Percentiles rank a stretch among this genome's conserved stretches.
Conservation (phyloP, 2,113 vertebrate species). For the Mastomys coucha region DNA sequence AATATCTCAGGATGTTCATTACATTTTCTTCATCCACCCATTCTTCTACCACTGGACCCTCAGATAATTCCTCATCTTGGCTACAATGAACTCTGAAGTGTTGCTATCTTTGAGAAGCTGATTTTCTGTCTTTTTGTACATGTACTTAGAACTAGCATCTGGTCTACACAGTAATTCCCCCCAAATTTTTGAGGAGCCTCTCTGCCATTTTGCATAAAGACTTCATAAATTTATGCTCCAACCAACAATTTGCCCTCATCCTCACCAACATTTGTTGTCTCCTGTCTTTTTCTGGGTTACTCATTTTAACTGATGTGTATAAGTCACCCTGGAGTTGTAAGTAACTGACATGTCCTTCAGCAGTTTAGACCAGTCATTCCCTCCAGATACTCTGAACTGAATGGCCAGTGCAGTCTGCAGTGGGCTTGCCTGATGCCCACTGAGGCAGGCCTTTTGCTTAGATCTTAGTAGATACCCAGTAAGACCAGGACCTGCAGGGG, state of each 20-base stretch:
- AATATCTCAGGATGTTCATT: neutral
- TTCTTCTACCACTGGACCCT: neutral
- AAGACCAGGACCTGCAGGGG: too few relatives aligned
- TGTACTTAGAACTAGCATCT: neutral
- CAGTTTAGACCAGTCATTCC: neutral
- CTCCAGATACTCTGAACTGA: neutral
- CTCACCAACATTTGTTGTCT: neutral
- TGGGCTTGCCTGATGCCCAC: neutral
- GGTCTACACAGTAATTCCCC: neutral
- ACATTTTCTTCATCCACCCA: neutral
- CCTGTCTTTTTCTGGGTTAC: neutral
- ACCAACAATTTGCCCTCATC: neutral
- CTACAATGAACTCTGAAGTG: neutral
- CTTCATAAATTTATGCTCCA: neutral
- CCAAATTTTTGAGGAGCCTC: neutral
- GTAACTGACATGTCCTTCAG: neutral
- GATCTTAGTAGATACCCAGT: neutral
- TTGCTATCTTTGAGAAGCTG: neutral
- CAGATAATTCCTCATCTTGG: neutral
- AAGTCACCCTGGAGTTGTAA: neutral
- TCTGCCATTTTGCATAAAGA: neutral
- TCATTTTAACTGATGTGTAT: neutral
- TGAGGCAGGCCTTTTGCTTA: neutral
- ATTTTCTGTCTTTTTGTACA: neutral
- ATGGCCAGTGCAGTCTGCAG: neutral